Base-by-base conservation (phyloP, 1,140 invertebrate species). In the Drosophila grimshawi region DNA sequence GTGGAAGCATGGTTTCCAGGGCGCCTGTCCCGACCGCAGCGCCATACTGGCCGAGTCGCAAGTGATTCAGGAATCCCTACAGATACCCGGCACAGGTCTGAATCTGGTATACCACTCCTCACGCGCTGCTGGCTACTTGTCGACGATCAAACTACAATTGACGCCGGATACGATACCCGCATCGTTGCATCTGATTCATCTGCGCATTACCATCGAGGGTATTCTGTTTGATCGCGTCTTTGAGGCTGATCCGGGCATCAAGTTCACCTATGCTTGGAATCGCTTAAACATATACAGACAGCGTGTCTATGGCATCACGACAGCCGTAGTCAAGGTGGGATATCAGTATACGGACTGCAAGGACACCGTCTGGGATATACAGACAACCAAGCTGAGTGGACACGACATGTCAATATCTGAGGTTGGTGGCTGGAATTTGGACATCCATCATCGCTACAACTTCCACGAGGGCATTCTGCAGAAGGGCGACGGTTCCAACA, bases 401-500 rank as follows among this genome's bases (percentile, higher is more conserved):
- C 97, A 98, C 89, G 98, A 99, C 91, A 97, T 99, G 96, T 97
- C 97, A 57, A 98, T 99, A 39, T 98, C 98, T 0, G 97, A 98
- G 92, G 96, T 99, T 27, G 98, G 98, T 2, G 97, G 97, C 5
- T 99, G 98, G 98, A 99, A 99, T 93, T 93, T 99, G 59, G 97
- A 99, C 90, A 98, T 99, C 78, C 98, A 99, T 93, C 98, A 99
- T 88, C 94, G 98, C 76, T 99, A 99, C 92, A 99, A 99, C 91
- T 98, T 98, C 94, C 97, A 98, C 91, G 98, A 99, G 94, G 98
- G 97, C 30, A 99, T 99, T 73, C 94, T 99, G 1, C 98, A 99
- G 93, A 99, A 99, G 92, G 98, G 98, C 32, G 98, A 99, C 92
- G 98, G 98, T 27, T 97, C 97, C 0, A 99, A 98, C 88, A 98